Conservation (phyloP, 2,888 invertebrate species). For the Luffia ferchaultella region DNA sequence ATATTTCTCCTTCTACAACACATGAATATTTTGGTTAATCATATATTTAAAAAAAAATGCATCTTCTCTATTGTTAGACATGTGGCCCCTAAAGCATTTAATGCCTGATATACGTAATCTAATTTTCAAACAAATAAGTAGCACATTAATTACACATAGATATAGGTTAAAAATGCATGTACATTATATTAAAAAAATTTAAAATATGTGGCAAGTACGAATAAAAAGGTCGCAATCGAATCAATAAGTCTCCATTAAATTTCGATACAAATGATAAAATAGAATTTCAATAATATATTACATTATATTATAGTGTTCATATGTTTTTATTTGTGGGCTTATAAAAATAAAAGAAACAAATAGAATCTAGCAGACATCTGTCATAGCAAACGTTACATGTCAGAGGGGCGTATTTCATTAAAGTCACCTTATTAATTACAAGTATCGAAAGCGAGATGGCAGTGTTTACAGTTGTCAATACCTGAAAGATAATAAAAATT, state of each 20-base stretch:
- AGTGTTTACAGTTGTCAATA: slow-evolving; percentile 43
- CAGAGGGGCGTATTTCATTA: neutral
- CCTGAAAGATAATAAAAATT: slow-evolving; percentile 29
- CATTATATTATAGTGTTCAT: neutral
- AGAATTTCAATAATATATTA: neutral
- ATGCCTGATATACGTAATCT: slow-evolving; percentile 30
- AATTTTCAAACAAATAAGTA: slow-evolving; percentile 18
- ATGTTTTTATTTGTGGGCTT: neutral
- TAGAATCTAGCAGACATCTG: neutral
- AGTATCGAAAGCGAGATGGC: slow-evolving; percentile 60
- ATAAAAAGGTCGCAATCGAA: neutral
- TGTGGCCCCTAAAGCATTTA: slow-evolving; percentile 36
- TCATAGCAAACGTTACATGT: neutral
- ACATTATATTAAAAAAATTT: neutral
- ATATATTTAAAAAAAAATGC: neutral
- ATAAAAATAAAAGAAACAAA: neutral
- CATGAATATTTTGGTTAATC: no score
- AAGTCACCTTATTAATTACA: slow-evolving; percentile 27
- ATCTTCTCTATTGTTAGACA: neutral
- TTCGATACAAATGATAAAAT: neutral
- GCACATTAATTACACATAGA: neutral
- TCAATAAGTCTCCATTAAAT: neutral
- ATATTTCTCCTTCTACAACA: no score
- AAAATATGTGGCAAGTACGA: neutral
- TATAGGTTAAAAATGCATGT: neutral